A percentile compares a stretch with the other conserved stretches of the same genome.
phyloP scores from a whole-genome alignment of 1,140 invertebrate species.

The Littorina saxatilis region DNA sequence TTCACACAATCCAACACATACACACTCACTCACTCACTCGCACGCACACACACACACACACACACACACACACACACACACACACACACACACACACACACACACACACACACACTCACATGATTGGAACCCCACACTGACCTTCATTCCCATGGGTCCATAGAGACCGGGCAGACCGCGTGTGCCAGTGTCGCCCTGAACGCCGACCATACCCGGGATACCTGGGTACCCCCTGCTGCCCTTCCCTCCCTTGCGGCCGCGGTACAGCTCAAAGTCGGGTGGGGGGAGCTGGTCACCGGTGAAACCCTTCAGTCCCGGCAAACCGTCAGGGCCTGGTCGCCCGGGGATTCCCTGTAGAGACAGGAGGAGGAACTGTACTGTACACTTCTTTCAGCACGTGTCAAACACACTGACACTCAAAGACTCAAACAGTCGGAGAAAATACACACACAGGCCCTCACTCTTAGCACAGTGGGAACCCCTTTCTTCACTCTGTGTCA shows the following conservation, averaged over 20 bases:
- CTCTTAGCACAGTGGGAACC: neutral
- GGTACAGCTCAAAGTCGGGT: conserved; percentile 45
- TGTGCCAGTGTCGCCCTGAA: conserved; percentile 50
- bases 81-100: too few species aligned
- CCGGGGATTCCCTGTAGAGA: conserved; percentile 70
- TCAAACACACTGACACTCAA: too few species aligned
- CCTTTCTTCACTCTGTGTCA: neutral
- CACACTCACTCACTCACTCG: too few species aligned
- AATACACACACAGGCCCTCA: neutral
- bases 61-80: too few species aligned
- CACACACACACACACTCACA: neutral
- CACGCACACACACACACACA: too few species aligned
- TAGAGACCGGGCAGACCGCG: conserved; percentile 49
- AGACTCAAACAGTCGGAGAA: too few species aligned
- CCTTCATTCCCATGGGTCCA: conserved; percentile 60
- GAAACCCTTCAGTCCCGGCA: conserved; percentile 66
- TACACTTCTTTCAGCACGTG: too few species aligned
- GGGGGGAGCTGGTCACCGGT: conserved; percentile 74
- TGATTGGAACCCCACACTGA: too few species aligned
- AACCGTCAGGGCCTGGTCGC: conserved; percentile 76
- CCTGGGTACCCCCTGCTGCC: conserved; percentile 79
- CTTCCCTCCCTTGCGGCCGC: conserved; percentile 68
- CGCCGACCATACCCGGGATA: conserved; percentile 55
- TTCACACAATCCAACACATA: too few species aligned
- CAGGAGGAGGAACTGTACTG: neutral